Base-by-base conservation (phyloP, 2,797 vertebrate species). In the Platalea minor region DNA sequence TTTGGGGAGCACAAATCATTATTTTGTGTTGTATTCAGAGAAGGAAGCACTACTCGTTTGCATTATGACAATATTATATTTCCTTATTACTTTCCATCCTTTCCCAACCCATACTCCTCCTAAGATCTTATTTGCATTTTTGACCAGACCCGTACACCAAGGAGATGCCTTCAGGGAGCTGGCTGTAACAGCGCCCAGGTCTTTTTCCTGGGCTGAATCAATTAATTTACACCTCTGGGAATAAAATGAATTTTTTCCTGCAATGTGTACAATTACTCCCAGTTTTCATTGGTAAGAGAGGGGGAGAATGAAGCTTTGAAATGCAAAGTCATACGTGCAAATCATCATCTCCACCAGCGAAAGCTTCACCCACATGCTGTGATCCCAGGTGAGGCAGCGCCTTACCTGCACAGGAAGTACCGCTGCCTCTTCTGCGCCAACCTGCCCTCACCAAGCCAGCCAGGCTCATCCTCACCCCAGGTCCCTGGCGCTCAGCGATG, bases 51-150 rank as follows among this genome's bases (percentile, higher is more conserved):
- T 54, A 20, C 37, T 70, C 8, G 0, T 46, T 85, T 50, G 13
- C 57, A 59, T 29, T n/a, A 14, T 31, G 18, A 57, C 45, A 87
- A 37, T 20, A 17, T 29, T 39, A 5, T 5, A 59, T 93, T 94
- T 92, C 39, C 50, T 37, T 80, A 74, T 41, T 88, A 33, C 57
- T 93, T 87, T 65, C 65, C 56, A 76, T 73, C 77, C 57, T 84
- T 85, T 72, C 64, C 61, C 53, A 17, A 39, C 25, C 16, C 25
- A 81, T 67, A 50, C 10, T 61, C 41, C n/a, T 77, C 60, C 29
- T 54, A 85, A 89, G 60, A 68, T 13, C 82, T 72, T 75, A 94
- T 95, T 95, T 96, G 91, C 84, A 93, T 96, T 96, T 96, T 96
- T 96, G 93, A 96, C 95, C 95, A 94, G 95, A 85, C 50, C 72